Conservation (phyloP, 2,888 invertebrate species). For the Cryptophagus acutangulus region DNA sequence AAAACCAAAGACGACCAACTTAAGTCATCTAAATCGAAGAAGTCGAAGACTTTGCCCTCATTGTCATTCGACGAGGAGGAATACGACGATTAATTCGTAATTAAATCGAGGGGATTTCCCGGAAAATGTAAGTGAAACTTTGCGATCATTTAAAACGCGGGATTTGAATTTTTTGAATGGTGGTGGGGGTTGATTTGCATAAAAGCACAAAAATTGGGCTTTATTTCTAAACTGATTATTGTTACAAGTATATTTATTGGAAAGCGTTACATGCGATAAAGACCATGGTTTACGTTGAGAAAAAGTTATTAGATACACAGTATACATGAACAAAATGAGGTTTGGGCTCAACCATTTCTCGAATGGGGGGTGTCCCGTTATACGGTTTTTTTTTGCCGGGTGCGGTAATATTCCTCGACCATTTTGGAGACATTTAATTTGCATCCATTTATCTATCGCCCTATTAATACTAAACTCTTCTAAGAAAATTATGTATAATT, state of each 20-base stretch:
- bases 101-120: too few species aligned
- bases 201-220: background rate
- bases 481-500: too few species aligned
- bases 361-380: slow-evolving; percentile 44
- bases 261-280: slow-evolving; percentile 27
- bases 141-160: too few species aligned
- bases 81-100: slow-evolving; percentile 31
- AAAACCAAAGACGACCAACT: slow-evolving; percentile 25
- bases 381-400: slow-evolving; percentile 36
- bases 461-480: too few species aligned
- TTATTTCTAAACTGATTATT: slow-evolving; percentile 1
- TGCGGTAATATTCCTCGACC: slow-evolving; percentile 34
- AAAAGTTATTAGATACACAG: slow-evolving; percentile 46
- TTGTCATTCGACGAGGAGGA: slow-evolving; percentile 52
- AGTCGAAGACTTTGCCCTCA: slow-evolving; percentile 39
- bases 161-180: too few species aligned
- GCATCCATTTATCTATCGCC: too few species aligned
- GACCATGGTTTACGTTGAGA: slow-evolving; percentile 40
- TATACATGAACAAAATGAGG: slow-evolving; percentile 50
- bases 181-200: too few species aligned
- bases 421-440: too few species aligned
- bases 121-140: too few species aligned
- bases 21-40: slow-evolving; percentile 29
- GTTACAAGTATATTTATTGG: slow-evolving; percentile 8
- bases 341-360: slow-evolving; percentile 49